Evolutionary conservation across 2,888 invertebrate species (phyloP), one percentile per base, ranked within the genome.

Genomic region (Machimus rusticus): DNA sequence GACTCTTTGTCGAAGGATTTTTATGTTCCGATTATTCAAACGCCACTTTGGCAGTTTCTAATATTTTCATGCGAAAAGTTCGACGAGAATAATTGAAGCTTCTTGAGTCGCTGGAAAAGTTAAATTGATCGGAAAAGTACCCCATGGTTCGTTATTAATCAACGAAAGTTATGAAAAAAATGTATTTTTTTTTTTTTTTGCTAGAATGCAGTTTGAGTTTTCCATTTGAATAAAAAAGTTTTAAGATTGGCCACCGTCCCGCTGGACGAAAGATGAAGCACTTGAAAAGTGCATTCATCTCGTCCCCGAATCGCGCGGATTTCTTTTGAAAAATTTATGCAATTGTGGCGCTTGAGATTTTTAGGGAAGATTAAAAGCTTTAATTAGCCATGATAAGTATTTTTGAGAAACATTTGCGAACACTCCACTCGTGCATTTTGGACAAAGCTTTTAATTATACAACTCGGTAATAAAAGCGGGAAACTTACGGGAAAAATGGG

Each of bases 351-450:
- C 12, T 66, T 8, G 66, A 28, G 12, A 76, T 76, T 39, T 76
- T 76, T 37, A 57, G 37, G 19, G 51, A 81, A 82, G 19, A 82
- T 66, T 57, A 82, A 82, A 66, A 82, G 66, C 37, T 37, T 82
- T 82, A 82, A 82, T 82, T 82, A 82, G 39, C 82, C 31, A 37
- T 34, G 82, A 82, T 19, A 46, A 82, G 66, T 51, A 37, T 66
- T 82, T 82, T 51, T 57, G 31, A 19, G 66, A 57, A 37, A 82
- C 82, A 57, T 82, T 82, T 82, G 23, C 34, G 66, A 55, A 82
- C 19, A 57, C 37, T 82, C 57, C 16, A 34, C 34, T 51, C 16
- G 51, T 82, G 34, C 19, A 81, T 16, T 55, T 81, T 28, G 43
- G 81, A 81, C 19, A 51, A 81, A 46, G 81, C 55, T 31, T 28